Base-by-base conservation (phyloP, 2,797 vertebrate species). In the Tolypeutes matacus region DNA sequence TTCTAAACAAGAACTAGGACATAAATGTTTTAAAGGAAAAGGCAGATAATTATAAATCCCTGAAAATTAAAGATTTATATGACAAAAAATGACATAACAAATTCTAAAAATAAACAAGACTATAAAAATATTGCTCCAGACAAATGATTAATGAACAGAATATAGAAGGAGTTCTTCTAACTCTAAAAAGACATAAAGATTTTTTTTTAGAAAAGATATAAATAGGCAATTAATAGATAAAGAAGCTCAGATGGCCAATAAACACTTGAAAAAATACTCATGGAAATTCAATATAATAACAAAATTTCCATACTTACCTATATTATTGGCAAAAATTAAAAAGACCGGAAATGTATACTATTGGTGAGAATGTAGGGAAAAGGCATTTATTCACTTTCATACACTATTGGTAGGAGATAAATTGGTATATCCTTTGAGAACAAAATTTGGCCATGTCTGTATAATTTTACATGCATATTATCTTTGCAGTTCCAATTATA, bases 41-140 rank as follows among this genome's bases (percentile, higher is more conserved):
- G 15, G 12, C 7, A 85, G 39, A 65, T n/a, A 49, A 53, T 77
- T 76, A 25, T 27, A 49, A 88, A 56, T 20, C 58, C 17, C 13
- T 23, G 31, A 51, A 87, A 93, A 81, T 87, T 20, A 49, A 95
- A 85, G 58, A 60, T 39, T 34, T 76, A 51, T 76, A 36, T 46
- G 67, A 39, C 2, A 6, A 34, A 2, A 80, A 67, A 70, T 70
- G 12, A 56, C 25, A 46, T 34, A 65, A 64, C 25, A 46, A 72
- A 86, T 7, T 83, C 31, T 49, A 64, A 91, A 88, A 85, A 84
- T 64, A 77, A 91, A 3, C 7, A 51, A 75, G 17, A 53, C 36
- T 72, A 70, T 65, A 49, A 83, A 62, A 92, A 62, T 46, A 60
- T 20, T 56, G 65, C 42, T 39, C 51, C 2, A 49, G 49, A 51